phyloP scores from a whole-genome alignment of 1,140 invertebrate genomes.

The Drosophila kikkawai region DNA sequence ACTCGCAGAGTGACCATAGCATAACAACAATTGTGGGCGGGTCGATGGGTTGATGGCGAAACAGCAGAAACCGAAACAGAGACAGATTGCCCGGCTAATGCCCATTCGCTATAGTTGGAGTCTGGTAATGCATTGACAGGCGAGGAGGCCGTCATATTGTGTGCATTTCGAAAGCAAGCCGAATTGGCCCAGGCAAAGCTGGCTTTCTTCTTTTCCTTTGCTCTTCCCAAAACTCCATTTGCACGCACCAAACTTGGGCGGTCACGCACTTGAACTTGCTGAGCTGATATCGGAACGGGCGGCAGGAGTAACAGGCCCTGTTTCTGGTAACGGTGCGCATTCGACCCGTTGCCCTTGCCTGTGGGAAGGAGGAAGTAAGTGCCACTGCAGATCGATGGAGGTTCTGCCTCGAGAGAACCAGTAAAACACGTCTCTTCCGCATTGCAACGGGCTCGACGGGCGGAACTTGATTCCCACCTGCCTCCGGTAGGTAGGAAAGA shows the following conservation, averaged over 20 bases:
- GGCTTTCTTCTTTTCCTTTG: constrained; percentile 2
- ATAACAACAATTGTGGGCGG: constrained; percentile 28
- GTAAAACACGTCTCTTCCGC: constrained; percentile 33
- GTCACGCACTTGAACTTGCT: constrained; percentile 35
- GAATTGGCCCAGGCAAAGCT: constrained; percentile 18
- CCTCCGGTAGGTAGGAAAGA: constrained; percentile 2
- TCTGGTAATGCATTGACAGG: constrained; percentile 39
- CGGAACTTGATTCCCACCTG: constrained; percentile 30
- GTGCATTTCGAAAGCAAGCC: constrained; percentile 50
- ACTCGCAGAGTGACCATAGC: not conserved
- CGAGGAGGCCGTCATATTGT: constrained; percentile 18
- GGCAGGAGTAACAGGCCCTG: not conserved
- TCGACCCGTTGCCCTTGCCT: constrained; percentile 11
- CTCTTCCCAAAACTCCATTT: constrained; percentile 1
- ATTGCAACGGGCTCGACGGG: constrained; percentile 7
- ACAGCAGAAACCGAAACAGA: constrained; percentile 12
- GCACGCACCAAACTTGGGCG: not conserved
- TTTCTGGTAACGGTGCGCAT: not conserved
- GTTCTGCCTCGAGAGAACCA: constrained; percentile 17
- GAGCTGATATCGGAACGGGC: not conserved
- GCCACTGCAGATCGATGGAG: constrained; percentile 3
- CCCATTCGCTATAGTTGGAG: constrained; percentile 37
- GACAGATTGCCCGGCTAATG: constrained; percentile 26
- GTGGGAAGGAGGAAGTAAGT: constrained; percentile 19
- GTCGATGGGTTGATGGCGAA: constrained; percentile 7